Base-by-base conservation (phyloP, 2,797 vertebrate species). In the Moxostoma hubbsi region DNA sequence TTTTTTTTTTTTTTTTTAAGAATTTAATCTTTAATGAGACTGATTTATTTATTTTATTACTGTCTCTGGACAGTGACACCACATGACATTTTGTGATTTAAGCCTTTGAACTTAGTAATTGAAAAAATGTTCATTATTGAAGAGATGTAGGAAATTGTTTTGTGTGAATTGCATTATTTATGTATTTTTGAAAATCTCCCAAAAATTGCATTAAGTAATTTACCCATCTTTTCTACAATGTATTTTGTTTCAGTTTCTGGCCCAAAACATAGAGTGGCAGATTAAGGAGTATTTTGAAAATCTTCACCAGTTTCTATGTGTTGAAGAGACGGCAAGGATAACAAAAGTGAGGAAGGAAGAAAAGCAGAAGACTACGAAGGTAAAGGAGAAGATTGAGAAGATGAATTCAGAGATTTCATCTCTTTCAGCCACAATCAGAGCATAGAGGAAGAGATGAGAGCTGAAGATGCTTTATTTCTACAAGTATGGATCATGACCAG, bases 301-400 rank as follows among this genome's bases (percentile, higher is more conserved):
- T 13, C 62, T 79, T 66, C 77, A 53, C 53, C 70, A 66, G 18
- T 64, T 62, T 73, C 53, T 79, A 58, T 64, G 45, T 50, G 61
- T 43, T 45, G 62, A 73, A 66, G 77, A 79, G 63, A 62, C 45
- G 2, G 53, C 16, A 61, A 66, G 77, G 10, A 73, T 71, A 24
- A 10, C 53, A 13, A 45, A 45, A 16, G 9, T 79, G 53, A 65
- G 46, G 58, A 51, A 72, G 10, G 80, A 81, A 61, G 74, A 68
- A 65, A 47, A 77, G 80, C 74, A 81, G 62, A 81, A 67, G 62
- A 73, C 61, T 72, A 61, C 62, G 36, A 73, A 7, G 43, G 59
- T 81, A 55, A 67, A 18, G 49, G 68, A 66, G 74, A 72, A 24
- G 24, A 24, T 24, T 24, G 24, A 24, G 24, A 24, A 24, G 24